Conservation (phyloP, 2,888 invertebrate species). For the Limenitis camilla region DNA sequence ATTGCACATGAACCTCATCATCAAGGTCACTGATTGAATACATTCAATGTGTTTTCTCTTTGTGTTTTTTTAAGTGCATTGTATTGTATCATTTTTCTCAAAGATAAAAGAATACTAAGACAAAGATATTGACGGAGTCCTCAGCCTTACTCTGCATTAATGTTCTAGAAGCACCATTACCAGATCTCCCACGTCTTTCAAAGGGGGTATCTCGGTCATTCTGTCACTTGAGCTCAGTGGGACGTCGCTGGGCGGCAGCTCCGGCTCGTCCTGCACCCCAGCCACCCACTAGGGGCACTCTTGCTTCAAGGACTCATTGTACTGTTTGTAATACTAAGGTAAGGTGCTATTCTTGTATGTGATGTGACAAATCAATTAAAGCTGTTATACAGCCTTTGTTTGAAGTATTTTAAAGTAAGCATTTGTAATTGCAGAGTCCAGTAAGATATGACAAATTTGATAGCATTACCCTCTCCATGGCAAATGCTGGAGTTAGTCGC, state of each 20-base stretch:
- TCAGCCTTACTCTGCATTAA: no score
- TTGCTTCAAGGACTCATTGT: slow-evolving; percentile 62
- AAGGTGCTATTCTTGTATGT: background rate
- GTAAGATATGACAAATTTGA: slow-evolving; percentile 95
- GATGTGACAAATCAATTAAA: no score
- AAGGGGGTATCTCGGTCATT: slow-evolving; percentile 67
- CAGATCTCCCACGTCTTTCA: slow-evolving; percentile 46
- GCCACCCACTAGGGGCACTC: slow-evolving; percentile 61
- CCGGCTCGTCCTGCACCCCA: slow-evolving; percentile 50
- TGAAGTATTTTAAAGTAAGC: background rate
- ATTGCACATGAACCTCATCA: background rate
- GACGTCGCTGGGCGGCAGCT: slow-evolving; percentile 40
- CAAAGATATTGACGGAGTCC: no score
- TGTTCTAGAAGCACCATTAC: slow-evolving; percentile 41
- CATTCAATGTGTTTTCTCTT: no score
- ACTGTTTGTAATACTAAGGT: slow-evolving; percentile 64
- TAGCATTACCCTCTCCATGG: slow-evolving; percentile 87
- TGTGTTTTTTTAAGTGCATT: no score
- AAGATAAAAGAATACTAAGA: no score
- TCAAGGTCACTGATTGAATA: no score
- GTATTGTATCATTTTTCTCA: no score
- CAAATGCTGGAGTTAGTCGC: slow-evolving; percentile 75
- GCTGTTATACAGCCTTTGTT: background rate
- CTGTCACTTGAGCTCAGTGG: slow-evolving; percentile 66
- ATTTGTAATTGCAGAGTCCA: slow-evolving; percentile 76